Evolutionary conservation across 2,797 vertebrate genomes (phyloP), one percentile per base, ranked within the genome.

Genomic region (Alectoris magna): DNA sequence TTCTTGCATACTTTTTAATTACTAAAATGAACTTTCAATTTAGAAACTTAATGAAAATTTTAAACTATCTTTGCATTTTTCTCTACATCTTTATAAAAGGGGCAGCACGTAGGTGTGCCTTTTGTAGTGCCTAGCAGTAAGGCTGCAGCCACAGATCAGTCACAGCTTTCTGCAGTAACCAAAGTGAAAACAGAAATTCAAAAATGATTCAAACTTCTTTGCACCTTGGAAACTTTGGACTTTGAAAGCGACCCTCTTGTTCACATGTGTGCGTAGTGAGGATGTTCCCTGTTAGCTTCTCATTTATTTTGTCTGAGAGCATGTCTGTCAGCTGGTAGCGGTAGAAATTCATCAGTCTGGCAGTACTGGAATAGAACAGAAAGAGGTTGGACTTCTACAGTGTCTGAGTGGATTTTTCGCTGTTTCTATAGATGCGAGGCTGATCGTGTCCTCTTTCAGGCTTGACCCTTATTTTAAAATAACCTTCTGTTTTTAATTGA

Each of bases 341-440:
- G 24, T 66, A 11, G 2, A 39, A n/a, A 6, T 41, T 48, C 14
- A 7, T 55, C 48, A 59, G 2, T 4, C 8, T 17, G 6, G 29
- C 27, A 4, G 62, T 1, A 10, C 6, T 27, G 34, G 21, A 10
- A n/a, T 1, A 44, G 82, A 43, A 41, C 49, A 17, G 58, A 41
- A 58, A 41, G 68, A 16, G 36, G 6, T 3, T 60, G 41, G 8
- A 14, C 2, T 0, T 4, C 4, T 12, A 0, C 0, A 1, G 2
- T 1, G 17, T 1, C 51, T 41, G 14, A 36, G 4, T 41, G 15
- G 3, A 43, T 9, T 0, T 34, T 60, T 31, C 51, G 22, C 3
- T 46, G 36, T 1, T 67, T 46, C 17, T 88, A 11, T 93, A 10
- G 2, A 34, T 63, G 85, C 73, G 49, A 56, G 78, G 60, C 0